Base-by-base conservation (phyloP, 2,113 vertebrate species). In the Caranx ignobilis region DNA sequence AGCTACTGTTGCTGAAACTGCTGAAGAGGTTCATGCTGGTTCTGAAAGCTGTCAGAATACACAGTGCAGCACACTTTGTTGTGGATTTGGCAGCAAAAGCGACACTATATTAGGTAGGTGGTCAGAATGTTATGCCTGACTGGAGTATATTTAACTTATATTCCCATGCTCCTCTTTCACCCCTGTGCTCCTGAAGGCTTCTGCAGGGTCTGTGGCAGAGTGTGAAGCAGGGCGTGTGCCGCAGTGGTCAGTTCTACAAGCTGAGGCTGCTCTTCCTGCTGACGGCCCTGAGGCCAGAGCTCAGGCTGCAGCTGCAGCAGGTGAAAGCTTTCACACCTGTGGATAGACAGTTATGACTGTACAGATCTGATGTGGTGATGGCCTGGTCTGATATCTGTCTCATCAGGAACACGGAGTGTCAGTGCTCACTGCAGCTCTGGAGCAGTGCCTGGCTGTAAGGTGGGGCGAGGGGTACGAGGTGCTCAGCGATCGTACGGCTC, bases 261-360 rank as follows among this genome's bases (percentile, higher is more conserved):
- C 87, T 95, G 57, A 89, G 92, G 0, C 87, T 95, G 18, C 89
- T 93, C 15, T 95, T 95, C 74, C 77, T 95, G 35, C 80, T 95
- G 54, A 95, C 94, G 0, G 94, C 94, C n/a, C 83, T 95, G 47
- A 80, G 93, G 16, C 89, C 93, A 4, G 94, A 94, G 39, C 92
- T 94, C 71, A 75, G 93, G 34, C 65, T 73, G 32, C 90, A 93
- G 62, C 89, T 94, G 16, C 76, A 81, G 19, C 87, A 92, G 91
- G 90, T 93, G 65, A 52, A 18, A 55, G 2, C 2, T 56, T 18
- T 48, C 47, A 48, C 5, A 48, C 4, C 47, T 48, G 16, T 18
- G 15, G 16, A 18, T 6, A 13, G 2, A 5, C 50, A 11, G 9
- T 26, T 26, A 26, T 26, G 26, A 26, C 26, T 26, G 26, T 26